Evolutionary conservation across 2,113 vertebrate genomes (phyloP).

Genomic region (Chaenocephalus aceratus): DNA sequence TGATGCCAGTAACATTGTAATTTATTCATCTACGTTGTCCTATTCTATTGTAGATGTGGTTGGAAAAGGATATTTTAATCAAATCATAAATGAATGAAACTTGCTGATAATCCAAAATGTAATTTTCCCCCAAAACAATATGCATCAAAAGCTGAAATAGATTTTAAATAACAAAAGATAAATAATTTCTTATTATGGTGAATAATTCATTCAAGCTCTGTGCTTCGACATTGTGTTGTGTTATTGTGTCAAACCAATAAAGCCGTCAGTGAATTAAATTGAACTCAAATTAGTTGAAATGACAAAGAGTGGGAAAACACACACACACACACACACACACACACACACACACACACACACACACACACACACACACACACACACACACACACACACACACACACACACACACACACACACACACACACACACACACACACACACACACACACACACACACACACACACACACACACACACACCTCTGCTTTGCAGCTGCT

Average conservation of each 20-base stretch:
- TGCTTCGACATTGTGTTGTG: not conserved
- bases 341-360: constrained; percentile 10
- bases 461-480: constrained; percentile 29
- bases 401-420: not conserved
- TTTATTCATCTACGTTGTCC: not conserved
- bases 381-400: constrained; percentile 32
- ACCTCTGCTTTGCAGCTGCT: constrained; percentile 57
- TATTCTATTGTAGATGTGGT: not conserved
- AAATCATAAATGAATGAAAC: not conserved
- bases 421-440: constrained; percentile 10
- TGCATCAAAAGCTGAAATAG: not conserved
- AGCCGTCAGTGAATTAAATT: constrained; percentile 26
- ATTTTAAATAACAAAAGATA: not conserved
- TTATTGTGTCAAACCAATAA: constrained; percentile 20
- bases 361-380: constrained; percentile 6
- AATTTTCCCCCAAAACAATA: not conserved
- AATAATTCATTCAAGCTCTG: constrained; percentile 1
- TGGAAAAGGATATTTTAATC: not conserved
- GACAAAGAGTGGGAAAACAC: constrained; percentile 12
- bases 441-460: constrained; percentile 6
- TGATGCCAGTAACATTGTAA: not conserved
- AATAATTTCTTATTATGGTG: not conserved
- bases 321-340: not conserved
- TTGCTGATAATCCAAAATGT: not conserved
- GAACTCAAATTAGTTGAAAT: constrained; percentile 29